phyloP scores from a whole-genome alignment of 2,113 vertebrate species.

The Sinosuthora webbiana region DNA sequence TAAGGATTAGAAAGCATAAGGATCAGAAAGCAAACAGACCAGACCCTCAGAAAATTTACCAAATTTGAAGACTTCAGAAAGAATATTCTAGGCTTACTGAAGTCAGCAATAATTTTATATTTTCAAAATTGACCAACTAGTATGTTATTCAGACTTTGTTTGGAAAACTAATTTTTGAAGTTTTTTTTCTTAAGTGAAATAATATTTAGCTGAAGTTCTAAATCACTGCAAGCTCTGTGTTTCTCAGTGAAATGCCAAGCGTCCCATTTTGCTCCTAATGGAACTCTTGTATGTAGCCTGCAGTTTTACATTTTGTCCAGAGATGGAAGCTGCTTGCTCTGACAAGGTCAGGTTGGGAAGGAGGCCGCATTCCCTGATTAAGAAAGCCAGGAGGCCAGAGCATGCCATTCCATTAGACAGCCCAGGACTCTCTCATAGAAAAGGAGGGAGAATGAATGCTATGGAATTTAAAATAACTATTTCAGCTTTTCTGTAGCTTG shows the following conservation, averaged over 20 bases:
- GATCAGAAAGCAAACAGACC: background rate
- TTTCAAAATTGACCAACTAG: background rate
- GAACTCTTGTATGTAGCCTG: background rate
- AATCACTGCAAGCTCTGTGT: background rate
- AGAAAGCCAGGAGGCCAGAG: conserved; percentile 9
- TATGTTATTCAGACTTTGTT: background rate
- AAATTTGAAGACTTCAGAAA: background rate
- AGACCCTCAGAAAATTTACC: background rate
- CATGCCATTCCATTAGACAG: background rate
- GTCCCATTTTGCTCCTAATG: background rate
- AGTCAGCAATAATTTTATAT: background rate
- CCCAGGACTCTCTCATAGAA: background rate
- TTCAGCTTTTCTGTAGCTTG: conserved; percentile 11
- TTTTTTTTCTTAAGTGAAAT: background rate
- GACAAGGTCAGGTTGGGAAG: conserved; percentile 1
- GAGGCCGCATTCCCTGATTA: background rate
- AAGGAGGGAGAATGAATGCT: background rate
- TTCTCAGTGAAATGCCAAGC: background rate
- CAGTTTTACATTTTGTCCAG: background rate
- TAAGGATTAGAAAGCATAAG: background rate
- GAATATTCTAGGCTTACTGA: background rate
- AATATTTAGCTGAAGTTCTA: background rate
- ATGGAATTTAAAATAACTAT: background rate
- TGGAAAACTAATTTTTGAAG: background rate
- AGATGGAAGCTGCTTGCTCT: background rate